These are phyloP conservation scores for Galendromus occidentalis DNA, from an alignment of 1,140 invertebrate species.

Conservation along the genomic window DNA sequence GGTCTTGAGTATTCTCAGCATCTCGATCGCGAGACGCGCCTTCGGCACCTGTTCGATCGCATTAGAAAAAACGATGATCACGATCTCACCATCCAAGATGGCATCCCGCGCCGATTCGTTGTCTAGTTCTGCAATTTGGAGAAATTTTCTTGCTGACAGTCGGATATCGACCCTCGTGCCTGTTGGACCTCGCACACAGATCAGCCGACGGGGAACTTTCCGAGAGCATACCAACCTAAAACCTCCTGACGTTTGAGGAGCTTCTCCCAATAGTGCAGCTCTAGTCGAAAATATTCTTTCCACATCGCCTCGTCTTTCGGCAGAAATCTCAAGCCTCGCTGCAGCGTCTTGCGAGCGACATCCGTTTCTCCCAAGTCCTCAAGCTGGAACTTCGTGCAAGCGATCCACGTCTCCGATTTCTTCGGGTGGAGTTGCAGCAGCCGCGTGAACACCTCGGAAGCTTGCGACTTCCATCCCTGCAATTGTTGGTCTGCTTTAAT, in stretches of 20 bases:
- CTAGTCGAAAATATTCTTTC: neutral
- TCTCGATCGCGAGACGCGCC: neutral
- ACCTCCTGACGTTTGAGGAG: neutral
- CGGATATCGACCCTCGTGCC: neutral
- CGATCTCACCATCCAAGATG: neutral
- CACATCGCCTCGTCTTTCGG: neutral
- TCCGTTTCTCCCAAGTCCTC: neutral
- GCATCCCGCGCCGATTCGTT: neutral
- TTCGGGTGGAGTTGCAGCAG: neutral
- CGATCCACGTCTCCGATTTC: neutral
- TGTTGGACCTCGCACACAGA: neutral
- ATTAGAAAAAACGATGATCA: neutral
- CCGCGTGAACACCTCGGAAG: neutral
- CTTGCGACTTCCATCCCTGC: constrained; percentile 7
- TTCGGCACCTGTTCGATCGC: neutral
- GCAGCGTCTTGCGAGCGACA: neutral
- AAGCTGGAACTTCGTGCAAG: neutral
- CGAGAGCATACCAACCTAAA: neutral
- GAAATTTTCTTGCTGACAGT: neutral
- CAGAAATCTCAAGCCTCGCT: neutral
- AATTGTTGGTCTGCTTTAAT: neutral
- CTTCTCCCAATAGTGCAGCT: neutral
- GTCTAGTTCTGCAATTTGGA: neutral
- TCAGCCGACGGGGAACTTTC: neutral
- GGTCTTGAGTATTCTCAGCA: neutral